Evolutionary conservation across 2,113 vertebrate genomes (phyloP), one percentile per base, ranked within the genome.

Genomic region (Sula dactylatra): DNA sequence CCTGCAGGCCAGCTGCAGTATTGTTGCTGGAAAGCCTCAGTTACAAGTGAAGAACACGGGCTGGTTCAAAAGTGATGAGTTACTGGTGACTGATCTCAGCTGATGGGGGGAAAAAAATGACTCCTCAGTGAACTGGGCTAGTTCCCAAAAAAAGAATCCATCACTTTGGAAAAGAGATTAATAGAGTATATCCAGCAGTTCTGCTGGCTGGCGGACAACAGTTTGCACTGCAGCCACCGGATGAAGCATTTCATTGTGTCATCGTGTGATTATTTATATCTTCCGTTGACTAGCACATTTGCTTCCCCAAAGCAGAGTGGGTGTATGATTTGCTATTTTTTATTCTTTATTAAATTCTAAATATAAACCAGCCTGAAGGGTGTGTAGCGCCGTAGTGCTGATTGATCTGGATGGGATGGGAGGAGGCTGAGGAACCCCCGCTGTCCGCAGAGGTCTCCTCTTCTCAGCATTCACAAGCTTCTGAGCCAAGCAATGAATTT

Each of bases 291-390:
- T 93, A 94, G 94, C 78, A 88, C 85, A 89, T 90, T 93, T 92
- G 78, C 74, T 97, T 95, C 88, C 86, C 78, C 83, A 74, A 91
- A 95, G 77, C 45, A 71, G 82, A 94, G 71, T 64, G 95, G 86
- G 72, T 80, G 89, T 97, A 93, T 77, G 73, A 92, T 77, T 86
- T 65, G 66, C 92, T 90, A 81, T 95, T 96, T 97, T 97, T 97
- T 94, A 96, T 94, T 88, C 91, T 95, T 90, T 95, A 95, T 94
- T 92, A 86, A 86, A n/a, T 77, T 94, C 94, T 97, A 97, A 97
- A 97, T 96, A 97, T 96, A 97, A 92, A 82, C 21, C n/a, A 54
- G 16, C 49, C 64, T 42, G 72, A 92, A 96, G 94, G 92, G 90
- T 92, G 92, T 95, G 82, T 78, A 56, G 44, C 64, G 54, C 82